phyloP scores from a whole-genome alignment of 2,113 vertebrate genomes.

The Chelonoidis abingdonii region DNA sequence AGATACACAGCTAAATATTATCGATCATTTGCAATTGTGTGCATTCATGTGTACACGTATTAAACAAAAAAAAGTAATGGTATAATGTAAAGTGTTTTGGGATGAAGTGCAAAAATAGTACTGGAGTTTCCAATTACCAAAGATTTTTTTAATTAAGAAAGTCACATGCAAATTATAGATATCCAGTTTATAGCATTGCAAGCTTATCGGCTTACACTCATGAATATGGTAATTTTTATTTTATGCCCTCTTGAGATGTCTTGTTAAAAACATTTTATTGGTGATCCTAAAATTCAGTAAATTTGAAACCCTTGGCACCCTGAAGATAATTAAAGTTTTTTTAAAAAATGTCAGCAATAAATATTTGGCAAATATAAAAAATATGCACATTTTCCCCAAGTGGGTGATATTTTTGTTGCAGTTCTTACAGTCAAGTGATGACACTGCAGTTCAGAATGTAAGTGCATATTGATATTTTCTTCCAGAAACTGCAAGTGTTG shows the following conservation, averaged over 20 bases:
- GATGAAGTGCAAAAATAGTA: constrained; percentile 78
- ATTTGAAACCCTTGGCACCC: constrained; percentile 83
- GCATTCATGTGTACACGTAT: constrained; percentile 83
- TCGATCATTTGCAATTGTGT: constrained; percentile 86
- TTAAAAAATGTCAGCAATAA: constrained; percentile 82
- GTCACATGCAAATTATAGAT: constrained; percentile 85
- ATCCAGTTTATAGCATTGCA: constrained; percentile 85
- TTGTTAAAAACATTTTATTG: constrained; percentile 89
- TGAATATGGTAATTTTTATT: constrained; percentile 91
- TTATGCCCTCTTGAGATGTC: constrained; percentile 87
- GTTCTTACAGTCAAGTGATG: constrained; percentile 80
- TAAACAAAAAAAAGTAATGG: constrained; percentile 78
- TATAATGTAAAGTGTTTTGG: constrained; percentile 69
- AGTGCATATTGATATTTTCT: constrained; percentile 84
- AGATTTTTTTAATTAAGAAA: constrained; percentile 83
- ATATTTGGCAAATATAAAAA: constrained; percentile 85
- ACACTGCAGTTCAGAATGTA: constrained; percentile 84
- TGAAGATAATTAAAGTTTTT: constrained; percentile 85
- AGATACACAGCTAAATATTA: constrained; percentile 87
- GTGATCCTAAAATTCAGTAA: constrained; percentile 86
- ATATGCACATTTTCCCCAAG: constrained; percentile 86
- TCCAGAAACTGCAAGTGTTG: constrained; percentile 69
- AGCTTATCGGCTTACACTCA: constrained; percentile 84
- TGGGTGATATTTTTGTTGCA: constrained; percentile 75
- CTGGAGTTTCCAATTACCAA: constrained; percentile 83